Evolutionary conservation across 2,797 vertebrate genomes (phyloP).

Genomic region (Morus bassanus): DNA sequence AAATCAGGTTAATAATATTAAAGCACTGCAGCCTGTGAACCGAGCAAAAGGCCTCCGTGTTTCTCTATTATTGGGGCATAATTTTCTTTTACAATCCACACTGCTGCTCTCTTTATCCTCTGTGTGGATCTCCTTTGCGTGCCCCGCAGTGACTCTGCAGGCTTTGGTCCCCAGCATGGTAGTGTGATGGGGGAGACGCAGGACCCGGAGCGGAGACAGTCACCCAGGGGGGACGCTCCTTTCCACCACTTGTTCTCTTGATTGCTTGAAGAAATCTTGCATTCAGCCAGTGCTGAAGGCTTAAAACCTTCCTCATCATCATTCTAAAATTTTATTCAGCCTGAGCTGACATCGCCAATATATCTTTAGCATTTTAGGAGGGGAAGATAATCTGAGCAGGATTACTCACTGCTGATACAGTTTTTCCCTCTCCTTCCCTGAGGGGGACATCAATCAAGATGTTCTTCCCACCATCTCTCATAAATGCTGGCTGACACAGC

Average conservation of each 20-base stretch:
- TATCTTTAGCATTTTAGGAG: background rate
- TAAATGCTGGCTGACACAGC: background rate
- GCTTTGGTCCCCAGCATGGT: background rate
- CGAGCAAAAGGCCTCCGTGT: slow-evolving; percentile 14
- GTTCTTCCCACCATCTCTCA: background rate
- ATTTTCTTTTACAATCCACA: slow-evolving; percentile 63
- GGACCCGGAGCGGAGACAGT: background rate
- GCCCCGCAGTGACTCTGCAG: background rate
- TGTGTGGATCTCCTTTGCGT: background rate
- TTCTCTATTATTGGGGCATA: slow-evolving; percentile 57
- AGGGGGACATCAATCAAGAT: background rate
- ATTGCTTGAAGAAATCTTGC: background rate
- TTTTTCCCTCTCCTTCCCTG: background rate
- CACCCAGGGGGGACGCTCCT: accelerated
- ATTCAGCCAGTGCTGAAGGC: background rate
- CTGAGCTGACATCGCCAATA: background rate
- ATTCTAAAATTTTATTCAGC: background rate
- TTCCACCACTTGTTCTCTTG: background rate
- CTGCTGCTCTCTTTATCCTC: background rate
- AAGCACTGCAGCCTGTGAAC: slow-evolving; percentile 50
- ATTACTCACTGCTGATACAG: background rate
- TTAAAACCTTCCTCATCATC: background rate
- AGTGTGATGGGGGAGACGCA: background rate
- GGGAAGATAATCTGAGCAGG: background rate
- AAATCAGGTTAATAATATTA: slow-evolving; percentile 72